Evolutionary conservation across 2,888 invertebrate species (phyloP), one percentile per base, ranked within the genome.

Genomic region (Mesorhabditis belari): DNA sequence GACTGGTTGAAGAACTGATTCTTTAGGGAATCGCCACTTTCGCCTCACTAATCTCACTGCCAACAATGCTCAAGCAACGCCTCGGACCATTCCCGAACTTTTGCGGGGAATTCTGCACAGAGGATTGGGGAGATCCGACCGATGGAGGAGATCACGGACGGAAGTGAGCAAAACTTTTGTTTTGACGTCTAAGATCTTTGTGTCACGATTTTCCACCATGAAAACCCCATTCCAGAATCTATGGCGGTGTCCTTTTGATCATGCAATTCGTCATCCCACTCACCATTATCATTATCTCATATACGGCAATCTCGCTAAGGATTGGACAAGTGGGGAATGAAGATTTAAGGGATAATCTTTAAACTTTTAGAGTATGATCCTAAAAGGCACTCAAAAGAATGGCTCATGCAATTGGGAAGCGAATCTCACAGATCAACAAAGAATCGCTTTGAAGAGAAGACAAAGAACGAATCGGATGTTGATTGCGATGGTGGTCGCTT

Each of bases 391-490:
- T 5, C 75, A 75, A 57, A 75, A 75, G 24, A 70, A 74, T 21
- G 65, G 62, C 21, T 53, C 61, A 3, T 60, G 62, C 53, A 69
- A 69, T 56, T 78, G 78, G 78, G 74, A 78, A 50, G 55, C 66
- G 17, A 57, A 44, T 23, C 19, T 71, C 28, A 71, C 68, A 17
- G 77, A 76, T 51, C 78, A 79, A 62, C 78, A 77, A 61, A 59
- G 74, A 26, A 71, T 71, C 9, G 78, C 78, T 3, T 69, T 74
- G 35, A 73, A 73, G 55, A 63, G 79, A 24, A 66, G 77, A 23
- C 79, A 79, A 62, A 58, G 79, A 28, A 79, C 79, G 3, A 79
- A 79, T 65, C 70, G 79, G 21, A 78, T 78, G 78, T 65, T 78
- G 23, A 78, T 78, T 57, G 78, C 74, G 4, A 77, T 77, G 75